These are phyloP conservation scores for Scylla paramamosain DNA, from an alignment of 1,140 invertebrate genomes.

Conservation along the genomic window DNA sequence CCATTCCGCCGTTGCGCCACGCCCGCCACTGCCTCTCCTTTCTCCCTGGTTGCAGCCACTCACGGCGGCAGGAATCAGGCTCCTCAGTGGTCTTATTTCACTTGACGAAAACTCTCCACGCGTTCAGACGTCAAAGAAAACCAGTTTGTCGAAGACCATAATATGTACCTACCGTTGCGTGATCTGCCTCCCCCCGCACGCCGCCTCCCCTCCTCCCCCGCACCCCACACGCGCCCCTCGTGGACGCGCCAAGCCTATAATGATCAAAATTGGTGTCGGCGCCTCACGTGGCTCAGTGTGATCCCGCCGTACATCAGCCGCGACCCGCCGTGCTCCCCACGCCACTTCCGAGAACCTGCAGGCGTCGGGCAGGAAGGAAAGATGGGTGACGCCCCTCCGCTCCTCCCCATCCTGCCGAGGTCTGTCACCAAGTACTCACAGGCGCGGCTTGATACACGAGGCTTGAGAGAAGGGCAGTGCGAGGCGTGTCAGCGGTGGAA, in stretches of 20 bases:
- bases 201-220: not conserved
- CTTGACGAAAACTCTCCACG: not conserved
- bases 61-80: not conserved
- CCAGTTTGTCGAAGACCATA: not conserved
- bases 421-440: no score
- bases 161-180: not conserved
- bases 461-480: no score
- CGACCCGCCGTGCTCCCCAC: not conserved
- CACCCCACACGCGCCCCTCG: not conserved
- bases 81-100: not conserved
- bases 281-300: not conserved
- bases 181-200: not conserved
- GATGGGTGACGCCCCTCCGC: no score
- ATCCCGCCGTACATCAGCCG: not conserved
- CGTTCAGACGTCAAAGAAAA: slow-evolving; percentile 13
- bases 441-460: no score
- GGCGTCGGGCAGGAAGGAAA: not conserved
- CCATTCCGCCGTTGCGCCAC: not conserved
- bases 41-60: not conserved
- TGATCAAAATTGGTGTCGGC: slow-evolving; percentile 9
- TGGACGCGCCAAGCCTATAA: not conserved
- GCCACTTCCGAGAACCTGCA: slow-evolving; percentile 9
- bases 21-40: not conserved
- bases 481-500: no score
- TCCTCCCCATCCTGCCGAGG: no score